These are phyloP conservation scores for Brachyptera putata DNA, from an alignment of 2,888 invertebrate genomes.

Conservation along the genomic window DNA sequence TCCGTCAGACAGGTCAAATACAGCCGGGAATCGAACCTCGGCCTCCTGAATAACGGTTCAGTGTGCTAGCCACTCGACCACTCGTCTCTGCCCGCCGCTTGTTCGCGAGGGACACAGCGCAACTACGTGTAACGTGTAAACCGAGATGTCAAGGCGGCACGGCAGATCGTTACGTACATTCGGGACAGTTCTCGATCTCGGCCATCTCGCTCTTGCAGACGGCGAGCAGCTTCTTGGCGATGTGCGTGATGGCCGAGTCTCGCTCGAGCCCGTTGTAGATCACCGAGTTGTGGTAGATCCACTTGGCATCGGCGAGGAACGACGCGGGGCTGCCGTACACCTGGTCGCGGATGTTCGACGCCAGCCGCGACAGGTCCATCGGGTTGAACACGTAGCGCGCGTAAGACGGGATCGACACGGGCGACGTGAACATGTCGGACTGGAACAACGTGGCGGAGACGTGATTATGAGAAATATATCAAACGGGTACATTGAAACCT, in stretches of 20 bases:
- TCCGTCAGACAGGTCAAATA: no score
- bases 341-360: conserved; percentile 69
- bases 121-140: no score
- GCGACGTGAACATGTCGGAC: not conserved
- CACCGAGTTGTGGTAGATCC: conserved; percentile 81
- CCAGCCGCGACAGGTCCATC: conserved; percentile 74
- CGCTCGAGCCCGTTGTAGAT: conserved; percentile 52
- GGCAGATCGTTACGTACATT: no score
- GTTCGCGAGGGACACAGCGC: no score
- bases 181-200: conserved; percentile 90
- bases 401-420: conserved; percentile 53
- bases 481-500: no score
- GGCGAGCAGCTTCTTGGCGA: conserved; percentile 73
- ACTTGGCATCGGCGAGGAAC: conserved; percentile 84
- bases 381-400: conserved; percentile 80
- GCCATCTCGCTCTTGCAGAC: conserved; percentile 83
- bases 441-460: not conserved
- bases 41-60: no score
- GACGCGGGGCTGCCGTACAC: conserved; percentile 83
- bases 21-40: no score
- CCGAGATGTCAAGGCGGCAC: no score
- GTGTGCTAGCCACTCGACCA: no score
- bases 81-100: no score
- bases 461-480: not conserved
- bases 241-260: conserved; percentile 68